phyloP scores from a whole-genome alignment of 2,888 invertebrate species.

The Epinotia bilunana region DNA sequence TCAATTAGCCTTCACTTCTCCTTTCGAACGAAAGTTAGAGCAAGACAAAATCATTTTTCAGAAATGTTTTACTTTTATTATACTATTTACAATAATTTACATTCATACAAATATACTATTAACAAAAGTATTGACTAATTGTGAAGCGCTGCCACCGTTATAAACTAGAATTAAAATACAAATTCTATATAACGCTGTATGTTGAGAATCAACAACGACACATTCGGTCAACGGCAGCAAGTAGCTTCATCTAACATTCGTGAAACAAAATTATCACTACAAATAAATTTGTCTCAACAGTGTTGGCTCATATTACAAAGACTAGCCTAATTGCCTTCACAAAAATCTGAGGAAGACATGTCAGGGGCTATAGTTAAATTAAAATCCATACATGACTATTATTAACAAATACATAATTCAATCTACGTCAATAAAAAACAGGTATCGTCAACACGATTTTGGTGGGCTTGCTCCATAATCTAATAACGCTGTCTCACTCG shows the following conservation, averaged over 20 bases:
- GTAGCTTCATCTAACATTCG: background rate
- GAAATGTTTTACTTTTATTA: slow-evolving; percentile 38
- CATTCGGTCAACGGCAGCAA: slow-evolving; percentile 7
- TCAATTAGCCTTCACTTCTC: slow-evolving; percentile 56
- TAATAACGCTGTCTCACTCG: slow-evolving; percentile 11
- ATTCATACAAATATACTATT: slow-evolving; percentile 35
- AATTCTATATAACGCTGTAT: slow-evolving; percentile 2
- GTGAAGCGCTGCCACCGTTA: background rate
- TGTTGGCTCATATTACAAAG: no score
- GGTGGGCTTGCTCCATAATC: slow-evolving; percentile 23
- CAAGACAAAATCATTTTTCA: slow-evolving; percentile 53
- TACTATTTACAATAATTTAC: slow-evolving; percentile 44
- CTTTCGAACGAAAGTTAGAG: slow-evolving; percentile 67
- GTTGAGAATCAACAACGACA: background rate
- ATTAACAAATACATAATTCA: slow-evolving; percentile 12
- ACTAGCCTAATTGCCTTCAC: slow-evolving; percentile 1
- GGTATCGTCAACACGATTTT: slow-evolving; percentile 17
- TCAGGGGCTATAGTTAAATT: background rate
- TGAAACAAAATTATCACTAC: background rate
- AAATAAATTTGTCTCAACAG: background rate
- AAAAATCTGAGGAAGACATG: slow-evolving; percentile 14
- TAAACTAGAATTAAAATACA: background rate
- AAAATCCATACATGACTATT: slow-evolving; percentile 3
- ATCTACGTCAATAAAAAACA: background rate
- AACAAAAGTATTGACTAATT: slow-evolving; percentile 39